Evolutionary conservation across 2,113 vertebrate genomes (phyloP).

Genomic region (Ondatra zibethicus): DNA sequence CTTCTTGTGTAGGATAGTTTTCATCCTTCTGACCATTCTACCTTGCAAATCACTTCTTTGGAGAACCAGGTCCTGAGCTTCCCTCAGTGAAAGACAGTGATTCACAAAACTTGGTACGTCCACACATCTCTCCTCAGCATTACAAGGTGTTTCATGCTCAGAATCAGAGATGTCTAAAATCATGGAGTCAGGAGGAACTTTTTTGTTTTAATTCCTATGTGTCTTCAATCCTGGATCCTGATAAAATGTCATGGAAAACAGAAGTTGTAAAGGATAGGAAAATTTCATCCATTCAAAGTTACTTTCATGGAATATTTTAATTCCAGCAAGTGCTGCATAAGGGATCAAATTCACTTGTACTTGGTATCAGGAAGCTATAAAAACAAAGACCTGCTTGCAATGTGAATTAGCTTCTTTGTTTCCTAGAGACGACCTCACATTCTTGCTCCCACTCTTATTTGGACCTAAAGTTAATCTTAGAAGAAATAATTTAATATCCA

Average conservation of each 20-base stretch:
- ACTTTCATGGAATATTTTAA: conserved; percentile 44
- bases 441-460: background rate
- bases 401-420: background rate
- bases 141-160: background rate
- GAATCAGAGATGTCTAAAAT: background rate
- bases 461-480: background rate
- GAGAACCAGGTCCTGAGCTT: background rate
- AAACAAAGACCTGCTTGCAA: background rate
- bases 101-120: background rate
- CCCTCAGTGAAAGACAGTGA: background rate
- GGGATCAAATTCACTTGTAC: background rate
- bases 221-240: background rate
- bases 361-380: background rate
- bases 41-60: background rate
- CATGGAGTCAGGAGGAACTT: background rate
- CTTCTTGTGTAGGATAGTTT: background rate
- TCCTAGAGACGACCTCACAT: background rate
- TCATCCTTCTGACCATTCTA: background rate
- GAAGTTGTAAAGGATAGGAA: background rate
- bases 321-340: background rate
- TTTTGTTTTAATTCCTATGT: background rate
- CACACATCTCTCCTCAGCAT: background rate
- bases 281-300: background rate
- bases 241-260: background rate
- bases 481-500: background rate